Evolutionary conservation across 2,113 vertebrate species (phyloP).

Genomic region (Uria aalge): DNA sequence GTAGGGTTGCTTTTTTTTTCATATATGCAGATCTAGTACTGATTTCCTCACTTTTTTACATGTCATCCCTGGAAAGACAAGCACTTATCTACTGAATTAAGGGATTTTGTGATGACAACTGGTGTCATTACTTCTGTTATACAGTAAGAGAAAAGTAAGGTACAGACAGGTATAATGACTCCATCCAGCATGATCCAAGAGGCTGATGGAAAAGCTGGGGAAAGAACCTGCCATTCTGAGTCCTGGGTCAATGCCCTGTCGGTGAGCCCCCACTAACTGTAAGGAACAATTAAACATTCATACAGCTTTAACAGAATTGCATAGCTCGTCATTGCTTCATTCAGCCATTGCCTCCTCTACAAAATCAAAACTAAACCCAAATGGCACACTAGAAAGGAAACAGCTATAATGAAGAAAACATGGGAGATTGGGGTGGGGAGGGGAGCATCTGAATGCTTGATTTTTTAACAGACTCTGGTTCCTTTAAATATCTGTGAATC

Average conservation of each 20-base stretch:
- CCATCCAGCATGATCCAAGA: neutral
- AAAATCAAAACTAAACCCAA: neutral
- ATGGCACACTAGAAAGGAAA: neutral
- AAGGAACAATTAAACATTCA: neutral
- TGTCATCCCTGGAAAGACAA: neutral
- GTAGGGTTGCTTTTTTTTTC: neutral
- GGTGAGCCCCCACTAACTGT: neutral
- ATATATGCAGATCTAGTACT: neutral
- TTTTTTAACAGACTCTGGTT: neutral
- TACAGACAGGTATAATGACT: neutral
- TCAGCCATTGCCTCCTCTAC: neutral
- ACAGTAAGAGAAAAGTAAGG: neutral
- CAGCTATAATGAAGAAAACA: neutral
- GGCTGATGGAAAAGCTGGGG: neutral
- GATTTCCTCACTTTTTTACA: neutral
- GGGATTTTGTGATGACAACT: neutral
- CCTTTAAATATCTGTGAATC: neutral
- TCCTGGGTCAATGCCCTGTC: neutral
- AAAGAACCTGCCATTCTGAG: neutral
- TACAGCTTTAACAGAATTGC: neutral
- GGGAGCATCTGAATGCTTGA: neutral
- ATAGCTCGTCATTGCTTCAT: neutral
- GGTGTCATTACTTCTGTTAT: neutral
- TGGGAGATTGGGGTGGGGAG: rapidly evolving
- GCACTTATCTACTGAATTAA: neutral